Evolutionary conservation across 2,888 invertebrate species (phyloP), one percentile per base, ranked within the genome.

Genomic region (Archips xylosteana): DNA sequence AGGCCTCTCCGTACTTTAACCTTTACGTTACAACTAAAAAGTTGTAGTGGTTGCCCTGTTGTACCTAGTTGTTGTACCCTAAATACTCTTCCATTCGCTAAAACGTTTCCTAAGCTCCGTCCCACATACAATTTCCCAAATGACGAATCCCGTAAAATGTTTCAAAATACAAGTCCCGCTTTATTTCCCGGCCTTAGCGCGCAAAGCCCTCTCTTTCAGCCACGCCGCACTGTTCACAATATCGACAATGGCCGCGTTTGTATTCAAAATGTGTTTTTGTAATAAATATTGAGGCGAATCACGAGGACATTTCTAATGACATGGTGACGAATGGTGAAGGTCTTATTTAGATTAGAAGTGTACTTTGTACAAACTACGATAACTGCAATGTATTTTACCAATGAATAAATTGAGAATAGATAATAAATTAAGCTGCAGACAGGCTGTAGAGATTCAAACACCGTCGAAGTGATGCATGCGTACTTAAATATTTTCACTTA

Each of bases 131-230:
- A n/a, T 36, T 39, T 39, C n/a, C 10, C 2, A 32, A 60, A 61
- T 61, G 54, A 49, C 5, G 54, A 63, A 57, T 62, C 54, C 12
- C 42, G 15, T 45, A 34, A 42, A 54, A 63, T 62, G 54, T 70
- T 63, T 64, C 70, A 34, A 57, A 45, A 45, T 45, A 45, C 45
- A 12, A 10, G 45, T 45, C 45, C 45, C 45, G 45, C 45, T 45
- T 45, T 42, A 42, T 42, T 45, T 45, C 45, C 12, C 15, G 23
- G 32, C 32, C 45, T 62, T 63, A 45, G 13, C 47, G 32, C 34
- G 47, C 32, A 63, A 63, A 63, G 63, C 63, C 32, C 34, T 63
- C 63, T 63, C 63, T 63, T 63, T 63, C 63, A 63, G 9, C 47
- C 45, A 47, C 23, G 13, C 10, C 6, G 49, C 32, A 32, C 63